These are phyloP conservation scores for Noctua pronuba DNA, from an alignment of 2,888 invertebrate species.

Conservation along the genomic window DNA sequence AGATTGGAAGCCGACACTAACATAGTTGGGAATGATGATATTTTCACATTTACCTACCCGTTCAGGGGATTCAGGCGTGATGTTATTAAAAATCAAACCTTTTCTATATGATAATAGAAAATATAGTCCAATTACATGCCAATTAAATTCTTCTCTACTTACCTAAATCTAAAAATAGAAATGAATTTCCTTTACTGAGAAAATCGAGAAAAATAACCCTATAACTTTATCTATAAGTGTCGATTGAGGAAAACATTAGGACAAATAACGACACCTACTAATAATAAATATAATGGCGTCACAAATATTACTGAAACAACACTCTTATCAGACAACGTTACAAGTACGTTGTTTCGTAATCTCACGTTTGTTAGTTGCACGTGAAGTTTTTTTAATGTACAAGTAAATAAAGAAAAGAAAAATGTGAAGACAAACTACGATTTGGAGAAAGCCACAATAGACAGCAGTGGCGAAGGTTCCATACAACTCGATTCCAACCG, in stretches of 20 bases:
- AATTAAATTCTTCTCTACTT: neutral
- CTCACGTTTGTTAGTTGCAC: neutral
- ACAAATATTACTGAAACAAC: neutral
- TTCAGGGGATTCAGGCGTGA: too few species aligned
- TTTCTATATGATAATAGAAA: too few species aligned
- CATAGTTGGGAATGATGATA: too few species aligned
- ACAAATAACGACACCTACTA: neutral
- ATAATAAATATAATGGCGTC: neutral
- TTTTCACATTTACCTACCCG: too few species aligned
- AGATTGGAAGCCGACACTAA: too few species aligned
- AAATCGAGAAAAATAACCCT: neutral
- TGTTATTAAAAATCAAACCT: too few species aligned
- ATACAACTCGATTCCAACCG: too few species aligned
- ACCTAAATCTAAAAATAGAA: neutral
- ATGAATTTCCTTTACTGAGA: neutral
- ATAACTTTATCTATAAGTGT: constrained; percentile 11
- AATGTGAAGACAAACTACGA: neutral
- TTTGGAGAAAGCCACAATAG: constrained; percentile 8
- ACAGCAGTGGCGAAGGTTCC: too few species aligned
- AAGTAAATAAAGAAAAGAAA: constrained; percentile 4
- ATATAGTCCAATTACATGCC: neutral
- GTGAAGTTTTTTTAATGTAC: constrained; percentile 12
- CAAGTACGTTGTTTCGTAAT: neutral
- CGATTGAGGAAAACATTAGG: constrained; percentile 13
- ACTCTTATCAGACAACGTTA: constrained; percentile 11